Evolutionary conservation across 2,797 vertebrate genomes (phyloP).

Genomic region (Vireo griseus): DNA sequence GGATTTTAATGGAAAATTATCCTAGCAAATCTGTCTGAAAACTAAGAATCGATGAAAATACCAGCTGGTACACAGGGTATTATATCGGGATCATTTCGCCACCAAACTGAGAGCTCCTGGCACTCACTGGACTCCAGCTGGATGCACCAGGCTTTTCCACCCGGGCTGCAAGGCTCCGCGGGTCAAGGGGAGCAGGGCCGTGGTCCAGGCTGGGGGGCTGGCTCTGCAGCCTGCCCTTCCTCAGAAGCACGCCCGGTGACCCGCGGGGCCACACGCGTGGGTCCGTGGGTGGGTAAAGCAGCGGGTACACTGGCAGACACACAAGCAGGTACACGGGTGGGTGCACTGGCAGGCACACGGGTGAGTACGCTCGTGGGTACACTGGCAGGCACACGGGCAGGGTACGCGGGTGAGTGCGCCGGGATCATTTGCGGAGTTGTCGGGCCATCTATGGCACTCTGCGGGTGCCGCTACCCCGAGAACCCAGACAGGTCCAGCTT

Average conservation of each 20-base stretch:
- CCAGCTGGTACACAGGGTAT: background rate
- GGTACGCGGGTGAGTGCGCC: background rate
- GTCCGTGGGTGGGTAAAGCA: background rate
- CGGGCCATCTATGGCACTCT: background rate
- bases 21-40: background rate
- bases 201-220: accelerated
- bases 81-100: background rate
- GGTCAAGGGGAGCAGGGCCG: accelerated
- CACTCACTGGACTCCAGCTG: background rate
- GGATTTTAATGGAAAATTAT: background rate
- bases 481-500: background rate
- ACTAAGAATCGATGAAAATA: background rate
- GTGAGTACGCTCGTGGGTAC: accelerated
- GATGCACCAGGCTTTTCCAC: accelerated
- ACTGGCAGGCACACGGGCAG: accelerated
- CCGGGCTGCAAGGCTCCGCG: accelerated
- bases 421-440: accelerated
- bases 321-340: accelerated
- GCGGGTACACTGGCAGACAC: background rate
- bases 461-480: background rate
- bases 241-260: accelerated
- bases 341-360: background rate
- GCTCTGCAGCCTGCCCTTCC: background rate
- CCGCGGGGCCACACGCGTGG: background rate
- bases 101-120: background rate